Evolutionary conservation across 2,888 invertebrate genomes (phyloP).

Genomic region (Coremacera marginata): DNA sequence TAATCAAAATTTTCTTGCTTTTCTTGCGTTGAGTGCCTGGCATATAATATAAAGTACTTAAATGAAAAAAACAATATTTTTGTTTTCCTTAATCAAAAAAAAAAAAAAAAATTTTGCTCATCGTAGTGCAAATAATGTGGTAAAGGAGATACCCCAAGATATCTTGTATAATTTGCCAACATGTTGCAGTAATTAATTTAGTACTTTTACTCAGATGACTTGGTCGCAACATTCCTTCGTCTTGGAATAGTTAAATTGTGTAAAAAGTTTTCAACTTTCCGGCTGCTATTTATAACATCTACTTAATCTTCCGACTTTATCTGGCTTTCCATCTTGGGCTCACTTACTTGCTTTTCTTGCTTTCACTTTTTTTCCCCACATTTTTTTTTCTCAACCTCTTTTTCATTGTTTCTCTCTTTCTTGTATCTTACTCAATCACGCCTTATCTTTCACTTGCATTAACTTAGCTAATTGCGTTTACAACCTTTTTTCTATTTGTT

Average conservation of each 20-base stretch:
- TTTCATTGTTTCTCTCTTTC: neutral
- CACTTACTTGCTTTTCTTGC: neutral
- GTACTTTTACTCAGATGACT: no score
- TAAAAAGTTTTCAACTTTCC: neutral
- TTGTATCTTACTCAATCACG: neutral
- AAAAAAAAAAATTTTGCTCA: no score
- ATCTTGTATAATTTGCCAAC: no score
- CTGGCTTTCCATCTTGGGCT: neutral
- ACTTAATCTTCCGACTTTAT: neutral
- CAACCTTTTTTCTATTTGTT: constrained; percentile 16
- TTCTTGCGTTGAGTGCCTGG: no score
- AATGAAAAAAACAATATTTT: no score
- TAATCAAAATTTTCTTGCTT: no score
- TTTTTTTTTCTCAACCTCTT: neutral
- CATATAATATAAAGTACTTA: no score
- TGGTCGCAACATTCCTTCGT: no score
- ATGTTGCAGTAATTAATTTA: no score
- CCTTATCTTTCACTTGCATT: neutral
- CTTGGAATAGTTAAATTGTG: neutral
- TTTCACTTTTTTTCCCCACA: neutral
- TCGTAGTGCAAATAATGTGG: no score
- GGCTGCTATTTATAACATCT: neutral
- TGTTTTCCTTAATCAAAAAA: no score
- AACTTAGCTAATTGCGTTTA: constrained; percentile 20
- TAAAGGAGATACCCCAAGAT: no score